Evolutionary conservation across 2,113 vertebrate genomes (phyloP).

Genomic region (Tretioscincus oriximinensis): DNA sequence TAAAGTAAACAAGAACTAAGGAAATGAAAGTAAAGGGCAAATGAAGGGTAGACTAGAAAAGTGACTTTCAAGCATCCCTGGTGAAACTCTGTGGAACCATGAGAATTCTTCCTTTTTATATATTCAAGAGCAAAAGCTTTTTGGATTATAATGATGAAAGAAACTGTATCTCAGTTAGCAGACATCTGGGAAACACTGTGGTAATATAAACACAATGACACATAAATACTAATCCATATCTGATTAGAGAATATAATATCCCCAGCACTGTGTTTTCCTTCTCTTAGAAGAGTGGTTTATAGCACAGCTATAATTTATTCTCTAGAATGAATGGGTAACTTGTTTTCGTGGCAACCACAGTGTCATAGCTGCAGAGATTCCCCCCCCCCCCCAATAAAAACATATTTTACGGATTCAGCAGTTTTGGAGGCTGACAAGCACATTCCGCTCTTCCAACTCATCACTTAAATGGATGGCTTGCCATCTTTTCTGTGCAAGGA

Average conservation of each 20-base stretch:
- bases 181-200: neutral
- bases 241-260: constrained; percentile 4
- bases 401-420: constrained; percentile 42
- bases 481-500: constrained; percentile 18
- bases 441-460: constrained; percentile 16
- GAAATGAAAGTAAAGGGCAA: too few relatives aligned
- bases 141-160: neutral
- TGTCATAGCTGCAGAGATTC: constrained; percentile 45
- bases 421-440: constrained; percentile 39
- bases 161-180: neutral
- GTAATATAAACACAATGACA: neutral
- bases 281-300: constrained; percentile 33
- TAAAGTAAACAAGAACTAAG: too few relatives aligned
- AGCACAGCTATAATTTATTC: constrained; percentile 41
- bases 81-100: too few relatives aligned
- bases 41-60: too few relatives aligned
- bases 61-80: too few relatives aligned
- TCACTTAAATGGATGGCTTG: constrained; percentile 47
- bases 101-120: neutral
- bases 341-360: constrained; percentile 44
- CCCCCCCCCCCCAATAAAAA: constrained; percentile 41
- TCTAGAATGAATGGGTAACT: constrained; percentile 33
- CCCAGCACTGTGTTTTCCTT: constrained; percentile 17
- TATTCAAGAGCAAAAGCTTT: neutral
- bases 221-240: constrained; percentile 9